Evolutionary conservation across 2,797 vertebrate genomes (phyloP).

Genomic region (Schizopygopsis pylzovi): DNA sequence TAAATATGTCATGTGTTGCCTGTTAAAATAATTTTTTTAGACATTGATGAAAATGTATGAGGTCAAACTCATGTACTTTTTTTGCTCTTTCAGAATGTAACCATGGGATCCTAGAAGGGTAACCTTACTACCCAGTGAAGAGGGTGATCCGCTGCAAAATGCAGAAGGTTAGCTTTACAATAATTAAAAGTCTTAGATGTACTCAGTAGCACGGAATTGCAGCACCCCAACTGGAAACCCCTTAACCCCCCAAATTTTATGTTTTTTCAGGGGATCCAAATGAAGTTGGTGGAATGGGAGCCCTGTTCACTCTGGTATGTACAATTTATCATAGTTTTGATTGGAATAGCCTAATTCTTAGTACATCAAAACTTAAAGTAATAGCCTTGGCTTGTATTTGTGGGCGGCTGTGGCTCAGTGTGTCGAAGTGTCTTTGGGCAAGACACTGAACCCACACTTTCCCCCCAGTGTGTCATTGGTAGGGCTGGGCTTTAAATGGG

Average conservation of each 20-base stretch:
- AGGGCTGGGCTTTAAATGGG: too few relatives aligned
- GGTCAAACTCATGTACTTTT: not conserved
- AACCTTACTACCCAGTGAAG: not conserved
- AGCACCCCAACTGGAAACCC: not conserved
- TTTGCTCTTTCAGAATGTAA: not conserved
- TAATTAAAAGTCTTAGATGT: not conserved
- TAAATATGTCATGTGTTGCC: not conserved
- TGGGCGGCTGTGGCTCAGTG: not conserved
- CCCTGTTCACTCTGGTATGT: constrained; percentile 2
- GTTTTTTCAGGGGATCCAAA: not conserved
- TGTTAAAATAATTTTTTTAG: not conserved
- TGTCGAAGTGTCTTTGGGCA: not conserved
- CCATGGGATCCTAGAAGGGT: not conserved
- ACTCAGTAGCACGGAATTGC: not conserved
- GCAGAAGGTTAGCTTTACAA: not conserved
- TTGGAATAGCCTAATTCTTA: constrained; percentile 3
- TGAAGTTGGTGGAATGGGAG: constrained; percentile 7
- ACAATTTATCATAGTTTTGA: not conserved
- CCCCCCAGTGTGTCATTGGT: too few relatives aligned
- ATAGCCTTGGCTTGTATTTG: constrained; percentile 14
- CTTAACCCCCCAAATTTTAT: not conserved
- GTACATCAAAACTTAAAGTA: not conserved
- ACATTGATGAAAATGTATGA: not conserved
- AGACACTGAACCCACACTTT: too few relatives aligned
- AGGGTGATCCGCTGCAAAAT: constrained; percentile 15